Evolutionary conservation across 2,888 invertebrate genomes (phyloP).

Genomic region (Drosophila basisetae): DNA sequence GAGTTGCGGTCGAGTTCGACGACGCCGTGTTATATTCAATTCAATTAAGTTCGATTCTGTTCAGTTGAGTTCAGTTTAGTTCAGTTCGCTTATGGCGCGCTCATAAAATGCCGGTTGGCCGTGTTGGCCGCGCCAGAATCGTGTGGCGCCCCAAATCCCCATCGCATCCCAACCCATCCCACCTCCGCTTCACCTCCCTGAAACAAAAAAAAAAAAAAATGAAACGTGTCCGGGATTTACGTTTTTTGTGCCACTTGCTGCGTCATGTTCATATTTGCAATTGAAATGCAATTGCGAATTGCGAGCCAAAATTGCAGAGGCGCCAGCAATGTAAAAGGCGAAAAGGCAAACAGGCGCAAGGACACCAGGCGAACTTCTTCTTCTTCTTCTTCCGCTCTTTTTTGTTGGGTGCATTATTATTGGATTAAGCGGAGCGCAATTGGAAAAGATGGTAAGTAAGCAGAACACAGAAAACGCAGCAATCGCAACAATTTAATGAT

Average conservation of each 20-base stretch:
- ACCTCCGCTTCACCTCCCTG: accelerated
- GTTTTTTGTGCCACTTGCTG: conserved; percentile 21
- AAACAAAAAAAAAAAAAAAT: background rate
- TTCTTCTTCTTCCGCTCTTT: background rate
- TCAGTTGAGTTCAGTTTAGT: conserved; percentile 31
- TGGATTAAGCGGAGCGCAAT: conserved; percentile 76
- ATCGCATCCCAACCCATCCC: background rate
- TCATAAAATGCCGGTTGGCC: conserved; percentile 79
- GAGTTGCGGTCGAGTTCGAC: conserved; percentile 5
- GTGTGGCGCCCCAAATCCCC: conserved; percentile 38
- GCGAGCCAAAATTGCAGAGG: conserved; percentile 17
- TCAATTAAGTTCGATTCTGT: conserved; percentile 12
- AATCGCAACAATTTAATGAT: conserved; percentile 26
- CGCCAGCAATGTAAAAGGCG: background rate
- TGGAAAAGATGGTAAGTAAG: conserved; percentile 70
- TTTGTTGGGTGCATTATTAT: conserved; percentile 65
- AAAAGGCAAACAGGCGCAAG: conserved; percentile 13
- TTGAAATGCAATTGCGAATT: conserved; percentile 38
- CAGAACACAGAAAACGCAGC: background rate
- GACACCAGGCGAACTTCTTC: conserved; percentile 52
- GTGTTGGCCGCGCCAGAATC: conserved; percentile 58
- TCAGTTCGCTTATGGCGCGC: conserved; percentile 76
- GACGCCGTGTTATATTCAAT: conserved; percentile 16
- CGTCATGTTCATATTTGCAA: conserved; percentile 39
- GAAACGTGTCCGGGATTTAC: conserved; percentile 38